Conservation (phyloP, 37 sponge, comb jelly and placozoan genomes). For the Agelas oroides region DNA sequence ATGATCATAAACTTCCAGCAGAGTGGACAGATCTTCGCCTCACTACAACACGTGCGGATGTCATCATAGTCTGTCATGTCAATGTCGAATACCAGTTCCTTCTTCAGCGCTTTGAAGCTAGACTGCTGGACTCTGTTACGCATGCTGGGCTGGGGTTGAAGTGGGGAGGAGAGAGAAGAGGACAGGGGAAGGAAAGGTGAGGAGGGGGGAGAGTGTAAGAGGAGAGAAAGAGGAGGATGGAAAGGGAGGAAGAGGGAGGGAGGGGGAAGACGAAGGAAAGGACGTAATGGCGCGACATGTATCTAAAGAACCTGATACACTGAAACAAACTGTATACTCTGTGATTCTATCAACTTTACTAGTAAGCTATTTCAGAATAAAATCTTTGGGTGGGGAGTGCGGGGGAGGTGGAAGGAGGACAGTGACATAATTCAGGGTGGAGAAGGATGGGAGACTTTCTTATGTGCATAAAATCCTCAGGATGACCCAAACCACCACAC, state of each 20-base stretch:
- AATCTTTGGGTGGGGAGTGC: no score
- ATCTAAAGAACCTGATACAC: no score
- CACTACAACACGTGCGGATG: slow-evolving; percentile 92
- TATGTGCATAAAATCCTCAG: no score
- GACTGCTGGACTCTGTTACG: slow-evolving; percentile 71
- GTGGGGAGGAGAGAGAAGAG: background rate
- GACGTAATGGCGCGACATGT: no score
- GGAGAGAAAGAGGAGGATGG: slow-evolving; percentile 13
- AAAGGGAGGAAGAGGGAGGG: background rate
- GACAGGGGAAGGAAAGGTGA: background rate
- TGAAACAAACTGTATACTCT: no score
- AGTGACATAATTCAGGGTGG: no score
- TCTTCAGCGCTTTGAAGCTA: slow-evolving; percentile 72
- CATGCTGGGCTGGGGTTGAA: slow-evolving; percentile 31
- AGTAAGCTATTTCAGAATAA: no score
- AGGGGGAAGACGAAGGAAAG: background rate
- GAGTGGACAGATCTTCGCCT: slow-evolving; percentile 88
- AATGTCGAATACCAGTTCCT: slow-evolving; percentile 99
- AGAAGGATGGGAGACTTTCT: no score
- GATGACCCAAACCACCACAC: no score
- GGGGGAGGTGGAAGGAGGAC: background rate
- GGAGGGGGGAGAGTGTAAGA: background rate
- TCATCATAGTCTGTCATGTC: slow-evolving; percentile 99
- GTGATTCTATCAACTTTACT: no score
- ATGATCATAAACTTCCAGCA: slow-evolving; percentile 96